Evolutionary conservation across 2,797 vertebrate species (phyloP).

Genomic region (Chanos chanos): DNA sequence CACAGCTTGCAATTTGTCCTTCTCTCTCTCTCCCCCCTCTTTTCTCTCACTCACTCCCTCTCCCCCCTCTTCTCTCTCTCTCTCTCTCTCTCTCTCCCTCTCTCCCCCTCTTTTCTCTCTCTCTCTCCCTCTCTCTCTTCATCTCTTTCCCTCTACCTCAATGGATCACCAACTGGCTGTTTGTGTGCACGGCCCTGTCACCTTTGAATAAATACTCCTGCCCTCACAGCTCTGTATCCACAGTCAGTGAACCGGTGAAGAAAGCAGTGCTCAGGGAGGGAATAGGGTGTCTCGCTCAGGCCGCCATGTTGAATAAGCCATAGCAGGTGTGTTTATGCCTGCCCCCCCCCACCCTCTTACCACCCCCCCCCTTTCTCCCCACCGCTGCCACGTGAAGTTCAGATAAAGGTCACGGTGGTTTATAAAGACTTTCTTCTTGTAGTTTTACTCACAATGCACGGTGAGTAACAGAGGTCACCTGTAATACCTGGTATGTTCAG

Average conservation of each 20-base stretch:
- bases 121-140: not conserved
- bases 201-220: constrained; percentile 57
- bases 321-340: constrained; percentile 19
- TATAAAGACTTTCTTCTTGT: constrained; percentile 16
- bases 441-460: no score
- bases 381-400: constrained; percentile 29
- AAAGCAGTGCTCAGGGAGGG: not conserved
- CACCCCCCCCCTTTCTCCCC: constrained; percentile 19
- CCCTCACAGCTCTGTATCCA: constrained; percentile 46
- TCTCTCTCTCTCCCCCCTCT: not conserved
- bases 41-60: no score
- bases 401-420: constrained; percentile 33
- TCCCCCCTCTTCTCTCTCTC: not conserved
- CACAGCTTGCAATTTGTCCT: constrained; percentile 7
- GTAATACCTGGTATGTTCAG: not conserved
- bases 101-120: not conserved
- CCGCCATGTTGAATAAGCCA: constrained; percentile 32
- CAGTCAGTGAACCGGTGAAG: constrained; percentile 21
- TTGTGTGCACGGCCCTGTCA: constrained; percentile 50
- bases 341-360: constrained; percentile 21
- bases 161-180: constrained; percentile 38
- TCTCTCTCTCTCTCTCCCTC: not conserved
- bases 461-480: constrained; percentile 5
- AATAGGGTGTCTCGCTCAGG: not conserved
- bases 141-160: not conserved